Conservation (phyloP, 2,888 invertebrate genomes). For the Dolomedes plantarius region DNA sequence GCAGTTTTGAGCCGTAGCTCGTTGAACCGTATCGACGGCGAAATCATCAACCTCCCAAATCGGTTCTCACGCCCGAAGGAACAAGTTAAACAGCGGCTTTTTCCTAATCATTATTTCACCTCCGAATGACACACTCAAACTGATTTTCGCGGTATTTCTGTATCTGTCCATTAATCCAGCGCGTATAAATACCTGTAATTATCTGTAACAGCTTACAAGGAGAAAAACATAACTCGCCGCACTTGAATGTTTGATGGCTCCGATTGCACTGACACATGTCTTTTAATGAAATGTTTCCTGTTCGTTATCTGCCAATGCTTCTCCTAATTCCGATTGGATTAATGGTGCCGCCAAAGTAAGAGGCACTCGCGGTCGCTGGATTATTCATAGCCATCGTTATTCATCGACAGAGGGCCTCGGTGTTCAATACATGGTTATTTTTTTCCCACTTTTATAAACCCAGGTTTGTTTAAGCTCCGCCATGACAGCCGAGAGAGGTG, state of each 20-base stretch:
- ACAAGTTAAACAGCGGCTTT: constrained; percentile 40
- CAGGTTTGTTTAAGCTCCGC: neutral
- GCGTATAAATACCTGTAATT: constrained; percentile 68
- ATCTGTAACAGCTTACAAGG: constrained; percentile 70
- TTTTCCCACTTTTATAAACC: neutral
- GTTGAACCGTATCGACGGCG: neutral
- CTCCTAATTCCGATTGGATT: constrained; percentile 37
- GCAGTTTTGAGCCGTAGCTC: constrained; percentile 15
- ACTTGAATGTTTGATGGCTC: constrained; percentile 59
- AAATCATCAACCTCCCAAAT: constrained; percentile 39
- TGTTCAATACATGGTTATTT: neutral
- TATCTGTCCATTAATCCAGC: constrained; percentile 64
- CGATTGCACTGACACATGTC: constrained; percentile 42
- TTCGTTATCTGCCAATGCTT: constrained; percentile 41
- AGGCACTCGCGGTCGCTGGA: constrained; percentile 22
- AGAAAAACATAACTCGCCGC: constrained; percentile 35
- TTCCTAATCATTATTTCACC: constrained; percentile 41
- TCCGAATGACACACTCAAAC: constrained; percentile 18
- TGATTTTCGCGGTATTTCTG: constrained; percentile 45
- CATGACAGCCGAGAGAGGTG: neutral
- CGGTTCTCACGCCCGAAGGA: constrained; percentile 31
- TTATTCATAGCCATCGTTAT: constrained; percentile 50
- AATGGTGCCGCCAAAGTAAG: constrained; percentile 33
- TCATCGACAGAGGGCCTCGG: constrained; percentile 24
- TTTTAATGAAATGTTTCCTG: constrained; percentile 60